phyloP scores from a whole-genome alignment of 2,888 invertebrate genomes.

The Dicyrtoma fusca region DNA sequence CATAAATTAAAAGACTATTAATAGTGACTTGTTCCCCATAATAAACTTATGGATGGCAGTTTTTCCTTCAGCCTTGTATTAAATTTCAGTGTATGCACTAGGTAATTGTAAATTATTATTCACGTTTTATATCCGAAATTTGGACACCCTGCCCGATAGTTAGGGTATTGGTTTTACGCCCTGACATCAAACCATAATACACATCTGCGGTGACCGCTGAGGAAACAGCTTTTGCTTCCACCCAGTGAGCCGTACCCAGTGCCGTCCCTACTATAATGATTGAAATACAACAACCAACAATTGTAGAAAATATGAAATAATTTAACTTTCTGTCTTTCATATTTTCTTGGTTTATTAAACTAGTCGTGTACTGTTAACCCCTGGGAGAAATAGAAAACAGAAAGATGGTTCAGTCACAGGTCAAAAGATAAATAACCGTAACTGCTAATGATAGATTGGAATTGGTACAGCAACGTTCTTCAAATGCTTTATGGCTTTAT shows the following conservation, averaged over 20 bases:
- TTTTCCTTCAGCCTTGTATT: too few relatives aligned
- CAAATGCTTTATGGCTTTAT: too few relatives aligned
- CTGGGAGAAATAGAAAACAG: too few relatives aligned
- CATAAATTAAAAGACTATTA: slow-evolving; percentile 5
- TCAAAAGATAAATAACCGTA: too few relatives aligned
- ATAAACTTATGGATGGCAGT: too few relatives aligned
- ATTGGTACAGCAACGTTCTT: too few relatives aligned
- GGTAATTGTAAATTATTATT: not conserved
- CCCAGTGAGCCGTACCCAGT: slow-evolving; percentile 49
- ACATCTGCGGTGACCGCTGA: not conserved
- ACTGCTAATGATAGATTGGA: too few relatives aligned
- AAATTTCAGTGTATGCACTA: too few relatives aligned
- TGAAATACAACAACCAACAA: slow-evolving; percentile 41
- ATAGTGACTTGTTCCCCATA: not conserved
- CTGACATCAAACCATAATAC: slow-evolving; percentile 47
- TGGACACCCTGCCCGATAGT: not conserved
- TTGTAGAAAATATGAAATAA: slow-evolving; percentile 48
- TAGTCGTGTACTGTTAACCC: too few relatives aligned
- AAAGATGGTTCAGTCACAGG: too few relatives aligned
- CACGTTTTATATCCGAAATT: slow-evolving; percentile 31
- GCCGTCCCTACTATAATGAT: slow-evolving; percentile 42
- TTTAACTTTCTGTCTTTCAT: slow-evolving; percentile 53
- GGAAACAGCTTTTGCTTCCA: slow-evolving; percentile 11
- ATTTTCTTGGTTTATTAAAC: not conserved
- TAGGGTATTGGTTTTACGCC: slow-evolving; percentile 37